Base-by-base conservation (phyloP, 2,888 invertebrate species). In the Andrena minutula region DNA sequence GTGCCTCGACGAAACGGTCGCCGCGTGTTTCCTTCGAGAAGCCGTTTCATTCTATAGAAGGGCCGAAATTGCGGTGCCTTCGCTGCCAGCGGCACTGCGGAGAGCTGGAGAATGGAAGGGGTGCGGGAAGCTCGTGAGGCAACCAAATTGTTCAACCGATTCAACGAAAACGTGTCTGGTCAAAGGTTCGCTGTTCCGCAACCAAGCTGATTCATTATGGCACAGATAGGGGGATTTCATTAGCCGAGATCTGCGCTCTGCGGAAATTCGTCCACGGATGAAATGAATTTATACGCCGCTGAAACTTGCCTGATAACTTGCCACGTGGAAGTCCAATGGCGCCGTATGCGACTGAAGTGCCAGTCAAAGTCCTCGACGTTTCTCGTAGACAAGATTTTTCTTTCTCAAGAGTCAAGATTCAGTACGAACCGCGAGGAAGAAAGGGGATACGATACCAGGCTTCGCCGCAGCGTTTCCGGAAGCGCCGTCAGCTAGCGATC, bases 391-490 rank as follows among this genome's bases (percentile, higher is more conserved):
- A 2, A 20, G 1, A 51, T 8, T 51, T 1, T 16, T n/a, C 32
- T 26, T 3, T 47, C 60, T 10, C 20, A 12, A 41, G 49, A 41
- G 41, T 41, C 41, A 5, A 23, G 58, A 23, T 26, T 28, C 20
- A 2, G 49, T 16, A 2, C 8, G 20, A 20, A 76, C 51, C 51
- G 16, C 35, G 28, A 5, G 26, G 2, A 73, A 20, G n/a, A 20
- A n/a, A 23, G 2, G 3, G 61, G 61, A 78, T 68, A 68, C 28
- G 66, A 69, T 68, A 64, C 35, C 35, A 53, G 8, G 12, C 65
- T 23, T 65, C 23, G 58, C 32, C 26, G 30, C 10, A 23, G 1
- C 32, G 41, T 47, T 79, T 79, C 75, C 85, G 85, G 85, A 82
- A 79, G 53, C 77, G 56, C 30, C 56, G 63, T 49, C 61, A 35